Conservation (phyloP, 2,888 invertebrate species). For the Microctonus brassicae region DNA sequence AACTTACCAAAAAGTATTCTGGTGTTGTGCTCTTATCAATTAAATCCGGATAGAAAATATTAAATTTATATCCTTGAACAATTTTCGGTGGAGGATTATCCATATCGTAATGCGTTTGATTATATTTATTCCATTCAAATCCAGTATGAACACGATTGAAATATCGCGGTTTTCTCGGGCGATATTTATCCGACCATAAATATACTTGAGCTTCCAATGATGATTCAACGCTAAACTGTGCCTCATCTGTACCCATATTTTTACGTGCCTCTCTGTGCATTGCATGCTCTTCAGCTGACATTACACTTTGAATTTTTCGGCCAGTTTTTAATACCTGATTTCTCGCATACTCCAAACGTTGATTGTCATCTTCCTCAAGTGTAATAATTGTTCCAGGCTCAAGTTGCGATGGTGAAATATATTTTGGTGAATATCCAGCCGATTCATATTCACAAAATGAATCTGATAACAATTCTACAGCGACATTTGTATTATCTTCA, state of each 20-base stretch:
- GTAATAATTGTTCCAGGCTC: conserved; percentile 84
- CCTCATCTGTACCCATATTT: conserved; percentile 89
- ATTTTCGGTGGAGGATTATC: conserved; percentile 99
- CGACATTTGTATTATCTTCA: conserved; percentile 61
- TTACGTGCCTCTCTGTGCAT: conserved; percentile 86
- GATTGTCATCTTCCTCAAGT: conserved; percentile 81
- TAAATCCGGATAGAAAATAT: conserved; percentile 99
- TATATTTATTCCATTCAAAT: conserved; percentile 99
- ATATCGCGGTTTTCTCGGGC: conserved; percentile 97
- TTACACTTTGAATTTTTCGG: conserved; percentile 72
- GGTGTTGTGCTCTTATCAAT: conserved; percentile 95
- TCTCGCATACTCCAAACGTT: conserved; percentile 81
- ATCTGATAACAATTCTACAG: conserved; percentile 72
- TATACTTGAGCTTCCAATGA: conserved; percentile 88
- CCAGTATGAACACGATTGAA: conserved; percentile 97
- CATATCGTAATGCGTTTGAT: conserved; percentile 99
- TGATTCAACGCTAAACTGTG: conserved; percentile 91
- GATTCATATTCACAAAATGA: conserved; percentile 79
- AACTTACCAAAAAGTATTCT: conserved; percentile 86
- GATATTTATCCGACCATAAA: conserved; percentile 97
- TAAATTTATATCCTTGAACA: conserved; percentile 99
- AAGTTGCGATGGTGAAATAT: conserved; percentile 75
- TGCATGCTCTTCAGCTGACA: conserved; percentile 73
- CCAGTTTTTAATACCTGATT: conserved; percentile 76
- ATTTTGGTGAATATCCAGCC: conserved; percentile 89